A percentile compares a stretch with the other conserved stretches of the same genome.
phyloP scores from a whole-genome alignment of 2,888 invertebrate species.

The Spisula solida region DNA sequence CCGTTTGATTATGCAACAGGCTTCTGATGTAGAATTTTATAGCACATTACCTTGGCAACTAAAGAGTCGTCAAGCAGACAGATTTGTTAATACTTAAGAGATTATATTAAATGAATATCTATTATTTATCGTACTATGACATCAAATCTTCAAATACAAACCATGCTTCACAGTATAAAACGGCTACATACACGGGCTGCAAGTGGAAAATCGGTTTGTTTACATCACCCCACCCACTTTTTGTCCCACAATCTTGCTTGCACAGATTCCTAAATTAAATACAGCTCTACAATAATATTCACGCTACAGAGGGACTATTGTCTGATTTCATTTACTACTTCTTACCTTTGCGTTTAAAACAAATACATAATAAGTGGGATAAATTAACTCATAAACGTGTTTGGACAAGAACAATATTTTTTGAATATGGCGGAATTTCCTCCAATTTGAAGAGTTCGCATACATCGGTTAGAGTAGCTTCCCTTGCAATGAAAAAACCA shows the following conservation, averaged over 20 bases:
- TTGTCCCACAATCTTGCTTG: background rate
- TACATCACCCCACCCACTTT: slow-evolving; percentile 40
- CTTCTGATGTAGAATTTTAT: too few species aligned
- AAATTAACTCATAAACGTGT: slow-evolving; percentile 60
- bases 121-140: background rate
- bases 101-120: too few species aligned
- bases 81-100: too few species aligned
- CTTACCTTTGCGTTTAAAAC: slow-evolving; percentile 10
- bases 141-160: background rate
- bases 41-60: too few species aligned
- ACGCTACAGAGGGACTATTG: background rate
- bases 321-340: background rate
- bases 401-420: slow-evolving; percentile 66
- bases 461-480: background rate
- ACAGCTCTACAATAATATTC: background rate
- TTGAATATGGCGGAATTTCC: slow-evolving; percentile 75
- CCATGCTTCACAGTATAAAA: background rate
- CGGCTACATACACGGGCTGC: background rate
- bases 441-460: slow-evolving; percentile 50
- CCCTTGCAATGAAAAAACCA: background rate
- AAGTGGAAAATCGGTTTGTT: slow-evolving; percentile 7
- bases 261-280: background rate
- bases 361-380: background rate
- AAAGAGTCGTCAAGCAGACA: too few species aligned
- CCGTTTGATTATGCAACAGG: too few species aligned